Percentiles rank a stretch among this genome's conserved stretches.
Evolutionary conservation across 2,797 vertebrate species (phyloP).

Genomic region (Syngnathus rostellatus): DNA sequence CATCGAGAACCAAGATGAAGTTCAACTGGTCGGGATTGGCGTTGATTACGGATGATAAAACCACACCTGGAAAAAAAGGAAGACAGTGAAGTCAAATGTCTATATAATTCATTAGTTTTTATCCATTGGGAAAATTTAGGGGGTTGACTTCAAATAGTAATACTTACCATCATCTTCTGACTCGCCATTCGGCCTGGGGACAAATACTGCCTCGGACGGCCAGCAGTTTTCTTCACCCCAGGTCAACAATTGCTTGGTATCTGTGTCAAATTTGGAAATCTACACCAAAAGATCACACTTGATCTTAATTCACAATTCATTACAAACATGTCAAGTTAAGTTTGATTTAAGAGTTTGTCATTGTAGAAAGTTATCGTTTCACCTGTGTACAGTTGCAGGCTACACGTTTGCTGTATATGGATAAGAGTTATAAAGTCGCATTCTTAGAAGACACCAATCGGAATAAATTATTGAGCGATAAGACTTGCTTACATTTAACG

Average conservation of each 20-base stretch:
- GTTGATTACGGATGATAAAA: slow-evolving; percentile 72
- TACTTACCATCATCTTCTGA: slow-evolving; percentile 84
- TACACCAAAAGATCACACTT: slow-evolving; percentile 33
- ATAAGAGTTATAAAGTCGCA: too few species aligned
- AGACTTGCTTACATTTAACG: too few species aligned
- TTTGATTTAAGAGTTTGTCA: not conserved
- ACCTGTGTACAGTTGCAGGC: too few species aligned
- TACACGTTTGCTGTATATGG: too few species aligned
- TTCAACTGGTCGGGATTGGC: slow-evolving; percentile 62
- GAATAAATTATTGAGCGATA: not conserved
- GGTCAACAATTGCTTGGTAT: slow-evolving; percentile 68
- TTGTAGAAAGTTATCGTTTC: too few species aligned
- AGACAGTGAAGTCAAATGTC: not conserved
- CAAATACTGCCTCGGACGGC: slow-evolving; percentile 80
- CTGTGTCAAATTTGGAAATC: slow-evolving; percentile 76
- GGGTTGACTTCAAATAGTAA: not conserved
- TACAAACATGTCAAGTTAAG: not conserved
- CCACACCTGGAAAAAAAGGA: slow-evolving; percentile 67
- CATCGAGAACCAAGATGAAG: slow-evolving; percentile 84
- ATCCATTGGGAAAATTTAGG: too few species aligned
- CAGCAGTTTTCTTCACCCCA: slow-evolving; percentile 76
- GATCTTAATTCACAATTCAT: not conserved
- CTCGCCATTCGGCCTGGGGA: slow-evolving; percentile 74
- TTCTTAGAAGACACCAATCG: too few species aligned
- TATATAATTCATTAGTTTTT: not conserved